Conservation (phyloP, 2,888 invertebrate species). For the Nezara viridula region DNA sequence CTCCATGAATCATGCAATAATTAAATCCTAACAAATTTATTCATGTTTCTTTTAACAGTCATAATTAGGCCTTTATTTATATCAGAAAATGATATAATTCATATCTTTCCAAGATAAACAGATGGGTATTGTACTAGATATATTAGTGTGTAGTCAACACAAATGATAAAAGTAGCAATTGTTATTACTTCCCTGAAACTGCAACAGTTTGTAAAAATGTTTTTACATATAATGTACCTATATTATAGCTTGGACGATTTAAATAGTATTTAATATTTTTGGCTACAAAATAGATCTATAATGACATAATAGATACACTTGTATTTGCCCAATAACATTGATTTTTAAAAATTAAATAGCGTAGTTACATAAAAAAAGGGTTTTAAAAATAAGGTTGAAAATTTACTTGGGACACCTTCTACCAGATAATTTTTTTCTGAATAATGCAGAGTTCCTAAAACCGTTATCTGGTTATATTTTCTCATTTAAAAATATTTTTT, state of each 20-base stretch:
- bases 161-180: neutral
- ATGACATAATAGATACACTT: neutral
- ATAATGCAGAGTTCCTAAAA: neutral
- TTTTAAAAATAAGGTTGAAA: neutral
- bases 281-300: neutral
- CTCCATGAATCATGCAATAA: neutral
- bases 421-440: neutral
- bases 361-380: neutral
- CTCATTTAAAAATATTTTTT: neutral
- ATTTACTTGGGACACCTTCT: neutral
- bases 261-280: neutral
- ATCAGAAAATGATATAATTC: neutral
- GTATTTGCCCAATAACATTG: neutral
- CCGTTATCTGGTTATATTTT: too few relatives aligned
- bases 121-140: neutral
- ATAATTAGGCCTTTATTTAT: conserved; percentile 7
- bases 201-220: neutral
- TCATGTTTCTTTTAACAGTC: neutral
- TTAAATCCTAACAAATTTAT: neutral
- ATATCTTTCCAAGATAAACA: neutral
- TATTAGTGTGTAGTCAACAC: neutral
- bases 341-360: neutral
- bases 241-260: conserved; percentile 4
- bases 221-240: neutral
- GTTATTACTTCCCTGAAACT: neutral